Evolutionary conservation across 1,140 invertebrate genomes (phyloP).

Genomic region (Zophobas atratus): DNA sequence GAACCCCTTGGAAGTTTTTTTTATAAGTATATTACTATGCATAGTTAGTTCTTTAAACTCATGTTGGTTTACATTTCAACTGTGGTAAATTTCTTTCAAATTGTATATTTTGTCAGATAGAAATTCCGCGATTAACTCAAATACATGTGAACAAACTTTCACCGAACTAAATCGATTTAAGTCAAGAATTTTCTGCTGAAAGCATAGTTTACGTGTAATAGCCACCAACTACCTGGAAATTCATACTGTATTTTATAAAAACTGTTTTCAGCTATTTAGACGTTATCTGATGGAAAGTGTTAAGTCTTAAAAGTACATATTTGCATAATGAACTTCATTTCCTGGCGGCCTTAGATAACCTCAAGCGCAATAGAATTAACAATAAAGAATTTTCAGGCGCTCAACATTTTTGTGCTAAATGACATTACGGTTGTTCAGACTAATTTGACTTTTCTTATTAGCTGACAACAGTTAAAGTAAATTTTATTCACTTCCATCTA

Average conservation of each 20-base stretch:
- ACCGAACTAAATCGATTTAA: slow-evolving; percentile 22
- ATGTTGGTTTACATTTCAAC: too few species aligned
- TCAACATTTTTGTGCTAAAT: not conserved
- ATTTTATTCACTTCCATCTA: slow-evolving; percentile 12
- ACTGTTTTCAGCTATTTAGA: too few species aligned
- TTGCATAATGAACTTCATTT: not conserved
- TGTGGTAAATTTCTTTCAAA: too few species aligned
- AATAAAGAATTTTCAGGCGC: not conserved
- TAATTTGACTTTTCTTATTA: slow-evolving; percentile 10
- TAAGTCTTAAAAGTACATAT: not conserved
- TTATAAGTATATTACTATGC: too few species aligned
- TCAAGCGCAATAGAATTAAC: too few species aligned
- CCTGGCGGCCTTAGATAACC: too few species aligned
- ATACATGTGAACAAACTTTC: not conserved
- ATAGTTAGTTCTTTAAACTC: too few species aligned
- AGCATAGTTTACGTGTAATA: slow-evolving; percentile 14
- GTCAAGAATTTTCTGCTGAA: not conserved
- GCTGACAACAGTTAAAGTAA: slow-evolving; percentile 9
- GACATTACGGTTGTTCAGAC: not conserved
- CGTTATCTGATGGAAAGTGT: too few species aligned
- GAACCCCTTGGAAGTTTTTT: too few species aligned
- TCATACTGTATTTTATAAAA: too few species aligned
- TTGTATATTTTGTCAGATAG: too few species aligned
- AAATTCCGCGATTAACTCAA: too few species aligned
- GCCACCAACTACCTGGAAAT: not conserved